Conservation (phyloP, 2,113 vertebrate species). For the Reinhardtius hippoglossoides region DNA sequence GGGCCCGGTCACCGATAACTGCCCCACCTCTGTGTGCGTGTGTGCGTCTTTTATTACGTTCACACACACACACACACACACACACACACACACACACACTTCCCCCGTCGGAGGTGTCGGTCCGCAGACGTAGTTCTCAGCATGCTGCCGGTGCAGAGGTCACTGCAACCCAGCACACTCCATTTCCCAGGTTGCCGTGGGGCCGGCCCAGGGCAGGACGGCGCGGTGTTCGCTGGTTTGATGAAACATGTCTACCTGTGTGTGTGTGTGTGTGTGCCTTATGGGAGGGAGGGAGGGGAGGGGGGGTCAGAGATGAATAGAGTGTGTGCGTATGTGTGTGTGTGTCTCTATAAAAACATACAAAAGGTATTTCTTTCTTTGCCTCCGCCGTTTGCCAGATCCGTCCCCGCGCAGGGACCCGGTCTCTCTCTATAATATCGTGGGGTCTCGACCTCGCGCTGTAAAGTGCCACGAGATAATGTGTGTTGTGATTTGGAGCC, state of each 20-base stretch:
- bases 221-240: slow-evolving; percentile 45
- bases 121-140: neutral
- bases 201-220: slow-evolving; percentile 54
- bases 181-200: slow-evolving; percentile 72
- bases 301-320: too few relatives aligned
- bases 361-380: neutral
- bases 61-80: neutral
- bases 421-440: neutral
- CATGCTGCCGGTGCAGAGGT: slow-evolving; percentile 46
- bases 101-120: slow-evolving; percentile 13
- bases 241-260: slow-evolving; percentile 63
- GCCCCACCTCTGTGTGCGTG: slow-evolving; percentile 10
- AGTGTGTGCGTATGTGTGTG: slow-evolving; percentile 27
- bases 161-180: slow-evolving; percentile 63
- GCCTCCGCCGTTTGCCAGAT: neutral
- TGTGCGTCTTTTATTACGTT: too few relatives aligned
- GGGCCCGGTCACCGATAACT: slow-evolving; percentile 50
- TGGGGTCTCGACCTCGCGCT: neutral
- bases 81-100: neutral
- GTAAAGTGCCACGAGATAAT: neutral
- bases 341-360: neutral
- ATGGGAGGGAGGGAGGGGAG: neutral
- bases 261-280: slow-evolving; percentile 17
- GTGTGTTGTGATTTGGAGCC: slow-evolving; percentile 9
- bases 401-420: neutral